Evolutionary conservation across 2,888 invertebrate genomes (phyloP).

Genomic region (Pollenia angustigena): DNA sequence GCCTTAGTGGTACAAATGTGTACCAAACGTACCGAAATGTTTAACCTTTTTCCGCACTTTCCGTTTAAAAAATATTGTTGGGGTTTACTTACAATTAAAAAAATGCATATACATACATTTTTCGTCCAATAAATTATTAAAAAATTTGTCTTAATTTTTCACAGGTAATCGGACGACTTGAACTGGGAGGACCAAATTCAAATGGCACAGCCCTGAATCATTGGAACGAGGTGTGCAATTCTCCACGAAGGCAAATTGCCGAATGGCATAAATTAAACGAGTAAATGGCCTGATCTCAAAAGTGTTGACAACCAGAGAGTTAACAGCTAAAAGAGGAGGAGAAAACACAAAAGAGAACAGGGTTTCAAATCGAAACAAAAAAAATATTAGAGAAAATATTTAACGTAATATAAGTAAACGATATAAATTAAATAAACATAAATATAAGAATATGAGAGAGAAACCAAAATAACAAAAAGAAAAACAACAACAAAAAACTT

Average conservation of each 20-base stretch:
- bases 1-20: no score
- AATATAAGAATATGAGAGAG: conserved; percentile 62
- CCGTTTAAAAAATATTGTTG: no score
- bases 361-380: conserved; percentile 59
- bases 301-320: background rate
- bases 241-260: conserved; percentile 98
- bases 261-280: conserved; percentile 99
- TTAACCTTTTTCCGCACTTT: no score
- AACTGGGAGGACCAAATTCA: conserved; percentile 93
- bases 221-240: conserved; percentile 99
- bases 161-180: conserved; percentile 97
- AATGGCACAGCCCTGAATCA: conserved; percentile 94
- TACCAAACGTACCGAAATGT: no score
- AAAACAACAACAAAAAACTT: conserved; percentile 12
- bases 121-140: background rate
- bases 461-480: conserved; percentile 41
- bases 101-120: no score
- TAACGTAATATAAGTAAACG: conserved; percentile 62
- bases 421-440: conserved; percentile 64
- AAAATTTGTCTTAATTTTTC: background rate
- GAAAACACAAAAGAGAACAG: conserved; percentile 25
- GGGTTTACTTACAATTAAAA: no score
- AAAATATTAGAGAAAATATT: conserved; percentile 62
- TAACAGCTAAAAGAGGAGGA: conserved; percentile 7
- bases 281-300: conserved; percentile 84